Base-by-base conservation (phyloP, 1,140 invertebrate species). In the Cepaea nemoralis region DNA sequence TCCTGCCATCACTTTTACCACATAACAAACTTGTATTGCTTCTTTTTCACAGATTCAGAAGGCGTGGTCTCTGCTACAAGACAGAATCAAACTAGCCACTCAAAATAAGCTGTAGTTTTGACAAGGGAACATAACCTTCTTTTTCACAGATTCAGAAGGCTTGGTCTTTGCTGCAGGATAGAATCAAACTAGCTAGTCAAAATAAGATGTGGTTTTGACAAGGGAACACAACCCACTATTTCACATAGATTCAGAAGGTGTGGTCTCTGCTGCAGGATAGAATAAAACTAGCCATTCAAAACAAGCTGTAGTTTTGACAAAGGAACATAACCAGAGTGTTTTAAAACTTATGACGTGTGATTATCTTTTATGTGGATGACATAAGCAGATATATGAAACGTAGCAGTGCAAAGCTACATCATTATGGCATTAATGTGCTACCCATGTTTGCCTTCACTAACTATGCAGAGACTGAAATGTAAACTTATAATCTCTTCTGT, bases 221-320 rank as follows among this genome's bases (percentile, higher is more conserved):
- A n/a, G n/a, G n/a, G n/a, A n/a, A n/a, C n/a, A n/a, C n/a, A n/a
- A n/a, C n/a, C n/a, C n/a, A 24, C 8, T 48, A 59, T 27, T 40
- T 84, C 83, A 75, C 81, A n/a, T n/a, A 88, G 87, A 84, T 88
- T 33, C 84, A 86, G 66, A 89, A 86, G 77, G 87, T 86, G 16
- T 88, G 88, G 88, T 37, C 75, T 5, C 78, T 88, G 16, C 81
- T 89, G 48, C 80, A 85, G 35, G 33, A 81, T 27, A 82, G 86
- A 82, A 71, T 86, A 19, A 76, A 33, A 16, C 35, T 70, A n/a
- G 14, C 1, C 24, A 35, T n/a, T 14, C 40, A 48, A 31, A 75
- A 45, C 33, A 75, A 75, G 33, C n/a, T 75, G 24, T 75, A 39
- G 31, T 16, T 22, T 48, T 12, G 8, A 8, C 45, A n/a, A n/a